phyloP scores from a whole-genome alignment of 2,113 vertebrate species.

The Clarias macrocephalus region DNA sequence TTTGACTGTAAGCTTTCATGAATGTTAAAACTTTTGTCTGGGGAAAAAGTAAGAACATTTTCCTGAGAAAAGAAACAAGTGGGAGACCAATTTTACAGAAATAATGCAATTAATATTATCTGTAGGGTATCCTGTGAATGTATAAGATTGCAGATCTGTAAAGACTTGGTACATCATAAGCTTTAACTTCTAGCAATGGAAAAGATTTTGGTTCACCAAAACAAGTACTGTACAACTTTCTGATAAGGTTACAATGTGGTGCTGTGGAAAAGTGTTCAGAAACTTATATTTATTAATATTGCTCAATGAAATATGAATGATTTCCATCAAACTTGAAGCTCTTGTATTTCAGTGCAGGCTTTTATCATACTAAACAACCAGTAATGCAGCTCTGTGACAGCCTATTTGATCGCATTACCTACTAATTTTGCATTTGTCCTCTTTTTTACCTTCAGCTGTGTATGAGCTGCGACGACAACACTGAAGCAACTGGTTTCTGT shows the following conservation, averaged over 20 bases:
- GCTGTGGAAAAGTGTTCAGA: not conserved
- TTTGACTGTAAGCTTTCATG: not conserved
- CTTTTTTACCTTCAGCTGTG: conserved; percentile 78
- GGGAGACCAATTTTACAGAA: not conserved
- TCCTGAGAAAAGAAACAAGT: not conserved
- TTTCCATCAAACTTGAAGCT: not conserved
- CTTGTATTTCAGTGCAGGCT: not conserved
- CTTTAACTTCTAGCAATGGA: not conserved
- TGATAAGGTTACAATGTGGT: not conserved
- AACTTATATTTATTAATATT: not conserved
- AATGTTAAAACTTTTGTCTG: not conserved
- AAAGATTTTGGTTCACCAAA: not conserved
- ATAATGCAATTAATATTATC: not conserved
- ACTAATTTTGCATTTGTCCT: not conserved
- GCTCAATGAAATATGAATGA: not conserved
- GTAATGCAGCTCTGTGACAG: not conserved
- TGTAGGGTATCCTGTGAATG: not conserved
- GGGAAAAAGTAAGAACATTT: not conserved
- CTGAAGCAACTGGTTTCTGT: conserved; percentile 94
- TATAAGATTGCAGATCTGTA: not conserved
- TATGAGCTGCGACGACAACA: conserved; percentile 97
- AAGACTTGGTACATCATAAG: not conserved
- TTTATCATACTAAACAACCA: not conserved
- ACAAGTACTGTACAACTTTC: not conserved
- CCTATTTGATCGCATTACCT: not conserved